Evolutionary conservation across 2,888 invertebrate species (phyloP).

Genomic region (Arrhopalites spinosus): DNA sequence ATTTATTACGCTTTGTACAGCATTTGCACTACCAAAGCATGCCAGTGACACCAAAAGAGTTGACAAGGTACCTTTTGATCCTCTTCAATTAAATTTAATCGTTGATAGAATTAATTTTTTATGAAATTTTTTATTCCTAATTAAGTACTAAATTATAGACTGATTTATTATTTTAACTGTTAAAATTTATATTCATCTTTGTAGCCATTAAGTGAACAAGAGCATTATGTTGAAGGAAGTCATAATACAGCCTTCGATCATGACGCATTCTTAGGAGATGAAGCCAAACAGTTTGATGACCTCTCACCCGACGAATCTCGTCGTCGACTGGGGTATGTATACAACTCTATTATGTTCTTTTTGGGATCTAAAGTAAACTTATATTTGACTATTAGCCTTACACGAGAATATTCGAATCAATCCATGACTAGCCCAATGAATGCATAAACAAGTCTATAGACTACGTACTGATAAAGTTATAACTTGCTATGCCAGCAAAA

Average conservation of each 20-base stretch:
- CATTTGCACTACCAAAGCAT: conserved; percentile 54
- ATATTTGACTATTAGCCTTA: no score
- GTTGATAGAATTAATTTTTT: not conserved
- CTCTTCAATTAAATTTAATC: not conserved
- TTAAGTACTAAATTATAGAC: no score
- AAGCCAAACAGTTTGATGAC: conserved; percentile 92
- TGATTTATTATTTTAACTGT: no score
- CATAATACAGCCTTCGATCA: conserved; percentile 94
- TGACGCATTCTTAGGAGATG: conserved; percentile 95
- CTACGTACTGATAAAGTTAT: no score
- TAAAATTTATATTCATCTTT: conserved; percentile 28
- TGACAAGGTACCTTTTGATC: conserved; percentile 44
- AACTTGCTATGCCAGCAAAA: no score
- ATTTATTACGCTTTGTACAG: conserved; percentile 51
- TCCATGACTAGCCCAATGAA: no score
- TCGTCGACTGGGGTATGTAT: conserved; percentile 73
- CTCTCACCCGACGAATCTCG: conserved; percentile 94
- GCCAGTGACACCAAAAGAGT: conserved; percentile 47
- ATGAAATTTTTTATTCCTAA: not conserved
- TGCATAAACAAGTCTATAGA: no score
- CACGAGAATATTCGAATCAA: no score
- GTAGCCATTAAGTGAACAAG: conserved; percentile 74
- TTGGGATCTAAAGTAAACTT: not conserved
- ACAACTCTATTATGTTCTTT: not conserved
- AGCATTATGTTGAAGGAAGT: conserved; percentile 78